phyloP scores from a whole-genome alignment of 2,113 vertebrate genomes.

The Epinephelus lanceolatus region DNA sequence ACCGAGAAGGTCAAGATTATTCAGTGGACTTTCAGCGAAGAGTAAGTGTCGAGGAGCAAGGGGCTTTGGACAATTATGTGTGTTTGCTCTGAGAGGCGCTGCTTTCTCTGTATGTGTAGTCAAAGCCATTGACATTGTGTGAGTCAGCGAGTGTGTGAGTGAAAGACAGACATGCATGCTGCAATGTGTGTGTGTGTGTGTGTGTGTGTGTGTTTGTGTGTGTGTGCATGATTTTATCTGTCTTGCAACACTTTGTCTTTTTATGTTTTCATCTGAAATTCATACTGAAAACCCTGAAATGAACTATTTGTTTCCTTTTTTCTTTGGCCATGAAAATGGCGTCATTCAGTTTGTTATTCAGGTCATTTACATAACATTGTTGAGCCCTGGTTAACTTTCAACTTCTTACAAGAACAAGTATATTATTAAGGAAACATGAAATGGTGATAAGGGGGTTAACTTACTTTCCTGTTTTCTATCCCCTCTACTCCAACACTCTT shows the following conservation, averaged over 20 bases:
- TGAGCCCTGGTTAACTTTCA: constrained; percentile 1
- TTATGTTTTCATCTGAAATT: neutral
- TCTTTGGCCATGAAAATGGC: neutral
- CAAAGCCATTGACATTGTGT: constrained; percentile 25
- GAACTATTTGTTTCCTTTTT: neutral
- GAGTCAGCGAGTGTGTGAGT: constrained; percentile 15
- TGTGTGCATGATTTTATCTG: neutral
- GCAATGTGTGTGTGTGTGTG: neutral
- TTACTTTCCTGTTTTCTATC: neutral
- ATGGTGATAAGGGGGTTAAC: neutral
- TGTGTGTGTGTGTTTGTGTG: neutral
- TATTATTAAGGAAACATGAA: neutral
- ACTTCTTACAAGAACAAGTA: neutral
- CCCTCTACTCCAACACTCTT: neutral
- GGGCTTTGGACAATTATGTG: constrained; percentile 64
- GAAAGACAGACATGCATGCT: constrained; percentile 15
- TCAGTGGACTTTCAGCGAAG: constrained; percentile 71
- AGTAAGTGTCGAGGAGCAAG: constrained; percentile 58
- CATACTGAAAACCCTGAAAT: neutral
- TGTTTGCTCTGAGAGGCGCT: constrained; percentile 67
- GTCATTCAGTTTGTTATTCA: neutral
- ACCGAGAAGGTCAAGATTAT: constrained; percentile 77
- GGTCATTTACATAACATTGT: neutral
- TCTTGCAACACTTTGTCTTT: neutral
- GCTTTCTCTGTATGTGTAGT: constrained; percentile 46